Conservation (phyloP, 1,140 invertebrate genomes). For the Polypedilum vanderplanki region DNA sequence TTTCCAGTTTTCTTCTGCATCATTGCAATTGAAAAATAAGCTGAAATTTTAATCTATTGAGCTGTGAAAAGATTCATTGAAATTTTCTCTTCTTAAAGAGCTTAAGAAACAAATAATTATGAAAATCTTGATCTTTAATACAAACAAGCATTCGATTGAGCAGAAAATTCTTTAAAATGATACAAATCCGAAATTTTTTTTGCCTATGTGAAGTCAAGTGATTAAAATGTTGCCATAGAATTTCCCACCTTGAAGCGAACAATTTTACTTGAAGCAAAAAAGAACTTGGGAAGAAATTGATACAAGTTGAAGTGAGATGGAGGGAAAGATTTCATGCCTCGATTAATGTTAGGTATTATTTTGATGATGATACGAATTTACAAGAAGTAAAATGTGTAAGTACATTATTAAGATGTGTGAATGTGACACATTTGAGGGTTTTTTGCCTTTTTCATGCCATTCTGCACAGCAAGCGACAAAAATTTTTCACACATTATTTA, state of each 20-base stretch:
- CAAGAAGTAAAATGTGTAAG: background rate
- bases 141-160: background rate
- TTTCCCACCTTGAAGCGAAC: background rate
- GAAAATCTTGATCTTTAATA: too few relatives aligned
- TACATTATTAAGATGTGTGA: conserved; percentile 15
- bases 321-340: background rate
- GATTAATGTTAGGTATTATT: conserved; percentile 19
- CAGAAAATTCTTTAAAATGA: background rate
- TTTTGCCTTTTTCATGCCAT: background rate
- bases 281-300: conserved; percentile 18
- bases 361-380: conserved; percentile 26
- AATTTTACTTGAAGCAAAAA: background rate
- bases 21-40: too few relatives aligned
- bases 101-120: too few relatives aligned
- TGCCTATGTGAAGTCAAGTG: background rate
- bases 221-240: conserved; percentile 5
- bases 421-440: background rate
- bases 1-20: too few relatives aligned
- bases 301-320: background rate
- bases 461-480: background rate
- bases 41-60: too few relatives aligned
- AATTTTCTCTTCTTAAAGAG: too few relatives aligned
- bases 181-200: too few relatives aligned
- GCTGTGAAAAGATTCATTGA: too few relatives aligned
- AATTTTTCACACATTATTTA: background rate